These are phyloP conservation scores for Phymatocera aterrima DNA, from an alignment of 2,888 invertebrate species.

Conservation along the genomic window DNA sequence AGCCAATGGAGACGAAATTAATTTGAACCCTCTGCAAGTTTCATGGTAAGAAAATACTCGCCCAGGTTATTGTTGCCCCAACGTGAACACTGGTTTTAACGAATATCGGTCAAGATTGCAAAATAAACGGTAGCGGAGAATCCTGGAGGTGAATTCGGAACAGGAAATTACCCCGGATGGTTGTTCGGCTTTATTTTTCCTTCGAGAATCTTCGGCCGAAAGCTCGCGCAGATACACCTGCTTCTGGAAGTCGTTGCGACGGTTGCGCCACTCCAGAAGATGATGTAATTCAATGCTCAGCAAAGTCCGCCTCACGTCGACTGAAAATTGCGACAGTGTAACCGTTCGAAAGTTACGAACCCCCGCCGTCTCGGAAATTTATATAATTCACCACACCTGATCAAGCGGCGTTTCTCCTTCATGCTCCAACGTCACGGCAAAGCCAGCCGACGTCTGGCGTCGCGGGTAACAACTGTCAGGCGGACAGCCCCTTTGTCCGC, in stretches of 20 bases:
- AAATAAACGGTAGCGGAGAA: constrained; percentile 11
- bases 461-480: constrained; percentile 23
- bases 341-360: background rate
- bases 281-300: too few species aligned
- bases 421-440: constrained; percentile 18
- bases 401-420: background rate
- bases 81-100: background rate
- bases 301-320: too few species aligned
- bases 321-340: too few species aligned
- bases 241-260: too few species aligned
- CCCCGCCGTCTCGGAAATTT: background rate
- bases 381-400: too few species aligned
- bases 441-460: constrained; percentile 18
- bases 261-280: too few species aligned
- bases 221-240: too few species aligned
- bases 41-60: constrained; percentile 27
- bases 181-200: too few species aligned
- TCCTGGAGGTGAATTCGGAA: background rate
- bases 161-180: too few species aligned
- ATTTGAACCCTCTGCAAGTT: constrained; percentile 23
- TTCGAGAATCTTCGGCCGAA: background rate
- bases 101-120: background rate
- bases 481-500: constrained; percentile 10
- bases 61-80: background rate
- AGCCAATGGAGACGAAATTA: constrained; percentile 34